Conservation (phyloP, 2,888 invertebrate genomes). For the Eupithecia dodoneata region DNA sequence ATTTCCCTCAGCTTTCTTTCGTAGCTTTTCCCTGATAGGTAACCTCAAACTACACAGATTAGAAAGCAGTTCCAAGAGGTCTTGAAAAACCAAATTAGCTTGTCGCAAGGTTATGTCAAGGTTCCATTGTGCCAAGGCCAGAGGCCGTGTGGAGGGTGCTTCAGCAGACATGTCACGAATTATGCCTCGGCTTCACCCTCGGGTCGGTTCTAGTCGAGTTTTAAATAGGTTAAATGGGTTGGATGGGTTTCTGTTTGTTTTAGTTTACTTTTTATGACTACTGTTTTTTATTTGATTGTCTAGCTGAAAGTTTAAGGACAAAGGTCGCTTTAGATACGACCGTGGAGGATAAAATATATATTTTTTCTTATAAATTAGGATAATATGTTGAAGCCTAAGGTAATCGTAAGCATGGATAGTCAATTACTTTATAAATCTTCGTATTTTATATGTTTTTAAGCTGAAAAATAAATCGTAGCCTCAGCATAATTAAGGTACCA, state of each 20-base stretch:
- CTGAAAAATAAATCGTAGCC: no score
- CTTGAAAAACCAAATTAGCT: slow-evolving; percentile 37
- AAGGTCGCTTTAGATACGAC: neutral
- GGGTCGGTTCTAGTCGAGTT: slow-evolving; percentile 49
- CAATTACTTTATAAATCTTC: neutral
- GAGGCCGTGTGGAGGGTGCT: slow-evolving; percentile 52
- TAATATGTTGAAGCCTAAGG: no score
- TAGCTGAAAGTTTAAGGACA: neutral
- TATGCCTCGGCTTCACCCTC: slow-evolving; percentile 42
- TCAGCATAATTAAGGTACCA: no score
- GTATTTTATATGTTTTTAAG: no score
- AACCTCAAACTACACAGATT: slow-evolving; percentile 5
- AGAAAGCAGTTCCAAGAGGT: slow-evolving; percentile 12
- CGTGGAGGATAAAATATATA: neutral
- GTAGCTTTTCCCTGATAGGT: neutral
- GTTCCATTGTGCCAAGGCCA: slow-evolving; percentile 57
- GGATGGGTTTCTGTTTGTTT: slow-evolving; percentile 33
- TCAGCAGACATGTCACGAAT: slow-evolving; percentile 53
- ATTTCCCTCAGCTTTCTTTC: neutral
- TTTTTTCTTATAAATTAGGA: no score
- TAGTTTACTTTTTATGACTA: slow-evolving; percentile 2
- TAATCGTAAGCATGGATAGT: neutral
- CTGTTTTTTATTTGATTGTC: neutral
- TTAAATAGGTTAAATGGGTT: slow-evolving; percentile 49
- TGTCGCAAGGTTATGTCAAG: slow-evolving; percentile 56